Percentiles rank a stretch among this genome's conserved stretches.
Evolutionary conservation across 2,113 vertebrate species (phyloP).

Genomic region (Plectropomus leopardus): DNA sequence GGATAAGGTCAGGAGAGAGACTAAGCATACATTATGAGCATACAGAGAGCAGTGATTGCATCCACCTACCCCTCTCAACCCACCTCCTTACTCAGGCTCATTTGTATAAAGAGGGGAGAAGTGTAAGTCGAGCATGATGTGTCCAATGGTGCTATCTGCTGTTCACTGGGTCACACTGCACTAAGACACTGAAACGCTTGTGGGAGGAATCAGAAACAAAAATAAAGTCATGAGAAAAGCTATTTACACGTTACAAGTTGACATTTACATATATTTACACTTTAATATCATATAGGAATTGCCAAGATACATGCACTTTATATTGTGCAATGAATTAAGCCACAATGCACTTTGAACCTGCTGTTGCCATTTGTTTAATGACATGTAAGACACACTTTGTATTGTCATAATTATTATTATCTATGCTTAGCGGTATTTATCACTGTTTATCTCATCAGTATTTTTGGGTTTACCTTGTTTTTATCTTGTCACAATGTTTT

Average conservation of each 20-base stretch:
- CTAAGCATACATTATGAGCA: slow-evolving; percentile 27
- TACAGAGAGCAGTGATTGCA: slow-evolving; percentile 46
- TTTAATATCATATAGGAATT: not conserved
- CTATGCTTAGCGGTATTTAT: too few species aligned
- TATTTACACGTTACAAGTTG: not conserved
- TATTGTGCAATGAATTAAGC: too few species aligned
- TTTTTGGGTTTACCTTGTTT: too few species aligned
- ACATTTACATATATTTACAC: too few species aligned
- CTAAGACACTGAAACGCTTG: not conserved
- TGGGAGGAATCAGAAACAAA: not conserved
- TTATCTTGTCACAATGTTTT: too few species aligned
- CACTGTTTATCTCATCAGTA: too few species aligned
- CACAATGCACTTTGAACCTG: too few species aligned
- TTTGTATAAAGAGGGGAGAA: slow-evolving; percentile 8
- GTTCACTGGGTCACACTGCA: slow-evolving; percentile 46
- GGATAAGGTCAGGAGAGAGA: slow-evolving; percentile 35
- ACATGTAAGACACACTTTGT: too few species aligned
- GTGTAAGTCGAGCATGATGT: slow-evolving; percentile 28
- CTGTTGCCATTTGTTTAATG: too few species aligned
- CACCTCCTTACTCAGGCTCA: slow-evolving; percentile 12
- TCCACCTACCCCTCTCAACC: slow-evolving; percentile 37
- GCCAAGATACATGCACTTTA: too few species aligned
- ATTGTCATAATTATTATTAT: too few species aligned
- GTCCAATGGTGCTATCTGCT: slow-evolving; percentile 77
- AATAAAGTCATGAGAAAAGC: not conserved